phyloP scores from a whole-genome alignment of 2,797 vertebrate genomes.

The Cryptoblepharus egeriae region DNA sequence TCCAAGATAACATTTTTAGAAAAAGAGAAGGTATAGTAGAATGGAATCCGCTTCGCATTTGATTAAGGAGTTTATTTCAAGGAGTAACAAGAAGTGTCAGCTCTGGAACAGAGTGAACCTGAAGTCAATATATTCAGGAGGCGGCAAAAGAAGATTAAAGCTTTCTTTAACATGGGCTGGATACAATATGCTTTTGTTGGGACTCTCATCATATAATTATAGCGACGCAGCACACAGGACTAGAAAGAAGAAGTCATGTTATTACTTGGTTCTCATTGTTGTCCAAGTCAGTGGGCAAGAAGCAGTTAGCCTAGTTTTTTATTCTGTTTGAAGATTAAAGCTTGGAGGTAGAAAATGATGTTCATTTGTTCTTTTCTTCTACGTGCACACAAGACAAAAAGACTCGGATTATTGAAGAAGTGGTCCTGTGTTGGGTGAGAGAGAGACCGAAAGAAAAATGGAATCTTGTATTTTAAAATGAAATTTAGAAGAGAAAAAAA shows the following conservation, averaged over 20 bases:
- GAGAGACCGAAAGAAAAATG: too few species aligned
- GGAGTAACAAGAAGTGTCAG: slow-evolving; percentile 24
- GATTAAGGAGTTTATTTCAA: slow-evolving; percentile 42
- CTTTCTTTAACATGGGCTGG: slow-evolving; percentile 27
- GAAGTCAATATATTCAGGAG: slow-evolving; percentile 43
- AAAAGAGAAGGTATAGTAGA: slow-evolving; percentile 5
- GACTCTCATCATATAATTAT: slow-evolving; percentile 47
- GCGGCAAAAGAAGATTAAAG: slow-evolving; percentile 55
- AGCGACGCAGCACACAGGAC: slow-evolving; percentile 40
- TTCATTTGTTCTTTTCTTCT: slow-evolving; percentile 18
- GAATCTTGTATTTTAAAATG: neutral
- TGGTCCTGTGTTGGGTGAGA: neutral
- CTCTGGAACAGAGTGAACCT: slow-evolving; percentile 37
- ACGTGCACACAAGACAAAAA: slow-evolving; percentile 10
- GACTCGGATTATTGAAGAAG: slow-evolving; percentile 13
- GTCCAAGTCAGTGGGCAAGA: slow-evolving; percentile 17
- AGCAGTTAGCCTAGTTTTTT: slow-evolving; percentile 33
- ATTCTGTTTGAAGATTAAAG: slow-evolving; percentile 58
- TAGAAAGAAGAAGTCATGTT: slow-evolving; percentile 43
- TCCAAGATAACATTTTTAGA: slow-evolving; percentile 34
- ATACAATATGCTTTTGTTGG: slow-evolving; percentile 46
- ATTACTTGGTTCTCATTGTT: slow-evolving; percentile 15
- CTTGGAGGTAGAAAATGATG: slow-evolving; percentile 29
- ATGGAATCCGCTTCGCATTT: slow-evolving; percentile 27
- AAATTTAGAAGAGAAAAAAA: neutral